Percentiles rank a stretch among this genome's conserved stretches.
phyloP scores from a whole-genome alignment of 2,888 invertebrate genomes.

The Gortyna flavago region DNA sequence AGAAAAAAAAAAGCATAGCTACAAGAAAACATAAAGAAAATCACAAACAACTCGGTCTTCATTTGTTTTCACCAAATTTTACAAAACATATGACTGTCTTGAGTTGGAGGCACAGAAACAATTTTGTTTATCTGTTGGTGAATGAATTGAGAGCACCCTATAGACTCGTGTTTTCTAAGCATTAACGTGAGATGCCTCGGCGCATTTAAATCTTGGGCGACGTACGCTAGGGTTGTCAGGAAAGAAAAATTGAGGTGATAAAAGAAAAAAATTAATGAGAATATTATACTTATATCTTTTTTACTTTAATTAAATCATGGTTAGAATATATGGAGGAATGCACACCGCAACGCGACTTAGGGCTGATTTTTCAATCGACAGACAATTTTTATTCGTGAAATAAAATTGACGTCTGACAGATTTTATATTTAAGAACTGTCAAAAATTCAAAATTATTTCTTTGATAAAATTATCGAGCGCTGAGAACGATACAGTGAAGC shows the following conservation, averaged over 20 bases:
- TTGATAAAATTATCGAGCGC: no score
- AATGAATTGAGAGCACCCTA: constrained; percentile 88
- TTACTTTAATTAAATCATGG: no score
- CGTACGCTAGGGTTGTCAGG: constrained; percentile 80
- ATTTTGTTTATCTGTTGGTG: constrained; percentile 83
- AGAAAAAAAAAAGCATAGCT: neutral
- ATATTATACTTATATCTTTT: no score
- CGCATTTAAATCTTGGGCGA: constrained; percentile 83
- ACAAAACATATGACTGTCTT: constrained; percentile 49
- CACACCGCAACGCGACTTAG: no score
- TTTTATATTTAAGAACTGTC: no score
- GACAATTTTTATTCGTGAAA: no score
- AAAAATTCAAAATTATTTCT: no score
- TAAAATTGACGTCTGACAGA: no score
- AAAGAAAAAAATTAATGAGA: no score
- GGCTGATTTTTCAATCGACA: no score
- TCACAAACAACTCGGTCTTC: constrained; percentile 12
- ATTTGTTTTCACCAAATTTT: constrained; percentile 33
- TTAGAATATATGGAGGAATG: no score
- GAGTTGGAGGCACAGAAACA: constrained; percentile 31
- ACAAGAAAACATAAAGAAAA: neutral
- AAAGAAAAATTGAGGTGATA: neutral
- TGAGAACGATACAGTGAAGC: no score
- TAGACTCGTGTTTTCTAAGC: constrained; percentile 87
- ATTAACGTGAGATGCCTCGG: constrained; percentile 84